Evolutionary conservation across 2,888 invertebrate species (phyloP), one percentile per base, ranked within the genome.

Genomic region (Sesia bembeciformis): DNA sequence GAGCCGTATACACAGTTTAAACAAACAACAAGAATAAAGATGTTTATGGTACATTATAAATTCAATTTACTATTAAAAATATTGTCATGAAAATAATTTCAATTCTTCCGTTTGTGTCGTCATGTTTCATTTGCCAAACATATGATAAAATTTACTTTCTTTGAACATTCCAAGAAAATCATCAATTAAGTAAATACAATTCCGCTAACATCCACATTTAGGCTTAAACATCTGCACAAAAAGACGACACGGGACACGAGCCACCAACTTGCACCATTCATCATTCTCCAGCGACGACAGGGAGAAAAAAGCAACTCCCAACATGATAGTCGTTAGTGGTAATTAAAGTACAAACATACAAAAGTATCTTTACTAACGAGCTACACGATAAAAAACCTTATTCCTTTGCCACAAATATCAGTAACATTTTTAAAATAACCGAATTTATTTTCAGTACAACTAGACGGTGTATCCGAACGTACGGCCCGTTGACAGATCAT

Each of bases 271-370:
- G 54, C 23, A 49, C 53, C 67, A 73, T 76, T 67, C 67, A 74
- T 75, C 76, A 76, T 67, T 64, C 64, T 55, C 54, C 55, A 61
- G 54, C 62, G 63, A 56, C 63, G 63, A 66, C 66, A 62, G 58
- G 54, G 55, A 54, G 55, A 65, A 66, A 66, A 57, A 52, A 58
- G 60, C 62, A 65, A 63, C 66, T 58, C 52, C 58, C 62, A 64
- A 70, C 75, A 68, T 69, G 64, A 71, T 68, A 68, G 68, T 73
- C 76, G 76, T 78, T 76, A 76, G 69, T 61, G 54, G 66, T 74
- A 73, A 76, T 78, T 76, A 76, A 74, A 78, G 65, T 65, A 63
- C 62, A 53, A 55, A 53, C 56, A 54, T 55, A 60, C 65, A 56
- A 63, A 60, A 57, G 57, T 64, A 62, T 60, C 57, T 58, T 58